phyloP scores from a whole-genome alignment of 1,140 invertebrate species.

The Zaprionus africanus region DNA sequence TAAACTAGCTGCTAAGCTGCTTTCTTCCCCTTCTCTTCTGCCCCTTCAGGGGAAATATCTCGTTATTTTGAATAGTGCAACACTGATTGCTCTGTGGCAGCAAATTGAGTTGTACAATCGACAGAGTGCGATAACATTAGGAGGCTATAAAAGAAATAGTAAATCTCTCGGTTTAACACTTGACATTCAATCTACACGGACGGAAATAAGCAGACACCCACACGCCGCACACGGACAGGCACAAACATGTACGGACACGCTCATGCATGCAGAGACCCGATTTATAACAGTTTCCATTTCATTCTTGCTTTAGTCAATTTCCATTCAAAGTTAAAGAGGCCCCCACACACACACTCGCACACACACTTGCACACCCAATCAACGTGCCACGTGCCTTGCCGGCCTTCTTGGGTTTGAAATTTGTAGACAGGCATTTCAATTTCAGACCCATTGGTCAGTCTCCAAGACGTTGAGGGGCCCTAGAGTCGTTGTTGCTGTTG shows the following conservation, averaged over 20 bases:
- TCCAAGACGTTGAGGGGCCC: slow-evolving; percentile 13
- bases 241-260: background rate
- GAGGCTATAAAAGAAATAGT: slow-evolving; percentile 33
- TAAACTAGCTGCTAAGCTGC: background rate
- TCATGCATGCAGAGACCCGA: background rate
- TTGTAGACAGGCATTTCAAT: slow-evolving; percentile 41
- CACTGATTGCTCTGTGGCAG: slow-evolving; percentile 1
- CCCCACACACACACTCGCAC: background rate
- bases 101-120: slow-evolving; percentile 12
- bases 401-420: background rate
- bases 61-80: background rate
- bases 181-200: slow-evolving; percentile 45
- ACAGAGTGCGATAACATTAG: slow-evolving; percentile 13
- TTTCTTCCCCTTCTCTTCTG: background rate
- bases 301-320: slow-evolving; percentile 32
- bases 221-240: background rate
- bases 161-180: slow-evolving; percentile 35
- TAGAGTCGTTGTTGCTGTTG: background rate
- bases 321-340: slow-evolving; percentile 31
- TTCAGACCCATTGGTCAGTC: slow-evolving; percentile 40
- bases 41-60: background rate
- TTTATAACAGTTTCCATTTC: slow-evolving; percentile 37
- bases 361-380: slow-evolving; percentile 1
- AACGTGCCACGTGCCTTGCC: slow-evolving; percentile 25
- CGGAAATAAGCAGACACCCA: slow-evolving; percentile 22